A percentile compares a stretch with the other conserved stretches of the same genome.
phyloP scores from a whole-genome alignment of 30 jellyfish, hydroid and myxozoan genomes.

The Cassiopea andromeda region DNA sequence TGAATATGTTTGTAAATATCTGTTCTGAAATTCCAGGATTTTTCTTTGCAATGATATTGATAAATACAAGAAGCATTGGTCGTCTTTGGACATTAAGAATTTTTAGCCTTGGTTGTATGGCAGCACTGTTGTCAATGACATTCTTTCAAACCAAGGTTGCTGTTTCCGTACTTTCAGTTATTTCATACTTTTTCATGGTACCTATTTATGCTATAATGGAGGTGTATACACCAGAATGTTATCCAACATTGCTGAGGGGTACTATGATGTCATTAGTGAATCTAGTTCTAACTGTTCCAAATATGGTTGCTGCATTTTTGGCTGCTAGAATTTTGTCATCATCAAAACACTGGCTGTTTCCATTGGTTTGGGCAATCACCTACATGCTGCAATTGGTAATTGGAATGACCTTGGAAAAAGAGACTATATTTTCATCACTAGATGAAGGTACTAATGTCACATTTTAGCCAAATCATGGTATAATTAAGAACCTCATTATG shows the following conservation, averaged over 20 bases:
- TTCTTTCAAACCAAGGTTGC: conserved; percentile 26
- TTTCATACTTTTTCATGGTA: conserved; percentile 70
- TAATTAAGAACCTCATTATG: not conserved
- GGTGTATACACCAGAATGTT: conserved; percentile 63
- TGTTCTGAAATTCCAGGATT: conserved; percentile 64
- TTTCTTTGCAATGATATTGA: conserved; percentile 42
- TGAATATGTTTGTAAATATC: conserved; percentile 45
- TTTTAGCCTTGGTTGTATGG: conserved; percentile 31
- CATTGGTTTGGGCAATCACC: conserved; percentile 66
- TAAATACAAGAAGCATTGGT: conserved; percentile 43
- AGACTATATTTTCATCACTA: conserved; percentile 29
- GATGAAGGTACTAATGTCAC: not conserved
- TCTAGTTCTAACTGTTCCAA: conserved; percentile 49
- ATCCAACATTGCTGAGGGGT: conserved; percentile 69
- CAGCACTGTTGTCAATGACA: conserved; percentile 6
- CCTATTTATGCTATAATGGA: conserved; percentile 62
- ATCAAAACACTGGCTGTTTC: conserved; percentile 53
- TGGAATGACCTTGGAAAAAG: conserved; percentile 50
- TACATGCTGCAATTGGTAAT: conserved; percentile 43
- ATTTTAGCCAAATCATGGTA: not conserved
- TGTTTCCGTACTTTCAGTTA: conserved; percentile 50
- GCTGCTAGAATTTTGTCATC: conserved; percentile 56
- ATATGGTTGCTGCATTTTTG: conserved; percentile 67
- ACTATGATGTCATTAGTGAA: conserved; percentile 63
- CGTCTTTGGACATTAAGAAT: conserved; percentile 44